Evolutionary conservation across 2,888 invertebrate genomes (phyloP), one percentile per base, ranked within the genome.

Genomic region (Hirtodrosophila confusa): DNA sequence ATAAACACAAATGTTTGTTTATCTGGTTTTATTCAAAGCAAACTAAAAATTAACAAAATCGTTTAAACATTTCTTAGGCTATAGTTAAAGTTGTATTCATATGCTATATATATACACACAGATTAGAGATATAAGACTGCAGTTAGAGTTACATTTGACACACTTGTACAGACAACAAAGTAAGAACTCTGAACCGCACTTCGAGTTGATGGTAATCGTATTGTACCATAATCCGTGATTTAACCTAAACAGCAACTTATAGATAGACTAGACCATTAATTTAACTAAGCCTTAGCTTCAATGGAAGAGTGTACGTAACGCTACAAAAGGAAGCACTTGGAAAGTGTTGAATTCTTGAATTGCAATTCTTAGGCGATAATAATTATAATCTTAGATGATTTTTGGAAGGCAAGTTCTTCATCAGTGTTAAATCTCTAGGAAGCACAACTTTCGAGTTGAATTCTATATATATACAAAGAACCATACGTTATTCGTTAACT

Each of bases 231-330:
- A 17, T 50, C 43, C 40, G 51, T 24, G 36, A 27, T 5, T n/a
- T 65, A 48, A 58, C 43, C 40, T 53, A 44, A 24, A 45, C 7
- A 50, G 41, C 57, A 75, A 56, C 80, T 83, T 88, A 88, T 64
- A 54, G 60, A 12, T 84, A 84, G 83, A 88, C 83, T 84, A 84
- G 83, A 84, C 74, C 66, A 84, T 84, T 88, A 88, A 83, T 69
- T 83, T 75, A 79, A 75, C 86, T 82, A 87, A 55, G 48, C 54
- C 65, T 76, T 55, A 60, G 62, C 69, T 69, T 41, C 75, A 72
- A 66, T 76, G 77, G 73, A 73, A 73, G 73, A 71, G 45, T 63
- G 33, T 17, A 45, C 12, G 48, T 53, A 66, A 67, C 4, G 11
- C 51, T 67, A 62, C 40, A 35, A 43, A 63, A 70, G 87, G 87